Percentiles rank a stretch among this genome's conserved stretches.
Conservation (phyloP, 1,140 invertebrate species). For the Drosophila bifasciata region DNA sequence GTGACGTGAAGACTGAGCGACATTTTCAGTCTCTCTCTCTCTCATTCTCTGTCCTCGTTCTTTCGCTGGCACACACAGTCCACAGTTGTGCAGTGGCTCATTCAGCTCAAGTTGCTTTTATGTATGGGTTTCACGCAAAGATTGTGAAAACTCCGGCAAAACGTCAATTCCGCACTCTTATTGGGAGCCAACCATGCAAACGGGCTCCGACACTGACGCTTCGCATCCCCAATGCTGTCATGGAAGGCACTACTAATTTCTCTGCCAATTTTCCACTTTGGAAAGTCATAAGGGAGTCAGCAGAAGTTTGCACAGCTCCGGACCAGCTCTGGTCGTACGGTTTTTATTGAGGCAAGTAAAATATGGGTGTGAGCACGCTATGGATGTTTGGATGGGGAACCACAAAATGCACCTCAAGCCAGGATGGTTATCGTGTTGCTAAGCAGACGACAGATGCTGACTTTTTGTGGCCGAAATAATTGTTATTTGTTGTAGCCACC, state of each 20-base stretch:
- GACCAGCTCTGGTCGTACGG: too few species aligned
- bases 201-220: slow-evolving; percentile 12
- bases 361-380: slow-evolving; percentile 42
- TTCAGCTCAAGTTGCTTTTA: not conserved
- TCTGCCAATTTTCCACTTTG: slow-evolving; percentile 72
- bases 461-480: not conserved
- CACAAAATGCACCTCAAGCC: slow-evolving; percentile 4
- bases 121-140: slow-evolving; percentile 1
- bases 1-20: slow-evolving; percentile 12
- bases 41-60: not conserved
- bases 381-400: slow-evolving; percentile 54
- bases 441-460: not conserved
- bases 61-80: slow-evolving; percentile 1
- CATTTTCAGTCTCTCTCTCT: too few species aligned
- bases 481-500: too few species aligned
- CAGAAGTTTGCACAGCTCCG: slow-evolving; percentile 45
- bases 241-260: slow-evolving; percentile 28
- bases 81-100: too few species aligned
- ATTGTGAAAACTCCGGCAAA: slow-evolving; percentile 17
- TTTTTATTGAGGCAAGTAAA: slow-evolving; percentile 20
- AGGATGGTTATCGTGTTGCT: slow-evolving; percentile 1
- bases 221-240: slow-evolving; percentile 6
- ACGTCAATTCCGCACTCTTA: slow-evolving; percentile 45
- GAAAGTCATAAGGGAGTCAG: slow-evolving; percentile 34
- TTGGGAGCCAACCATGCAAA: slow-evolving; percentile 41